phyloP scores from a whole-genome alignment of 2,888 invertebrate genomes.

The Drosophila nr. perissopoda region DNA sequence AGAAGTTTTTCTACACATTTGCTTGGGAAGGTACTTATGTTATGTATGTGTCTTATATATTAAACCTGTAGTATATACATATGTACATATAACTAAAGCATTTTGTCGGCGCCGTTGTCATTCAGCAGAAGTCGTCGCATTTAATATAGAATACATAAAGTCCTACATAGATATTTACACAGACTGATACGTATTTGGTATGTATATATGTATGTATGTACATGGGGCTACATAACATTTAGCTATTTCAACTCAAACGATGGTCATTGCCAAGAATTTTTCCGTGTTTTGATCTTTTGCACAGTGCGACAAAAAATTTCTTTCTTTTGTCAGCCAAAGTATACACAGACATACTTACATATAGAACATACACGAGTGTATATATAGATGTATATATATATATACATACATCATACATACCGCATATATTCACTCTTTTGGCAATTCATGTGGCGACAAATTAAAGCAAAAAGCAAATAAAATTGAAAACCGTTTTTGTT shows the following conservation, averaged over 20 bases:
- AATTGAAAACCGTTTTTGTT: conserved; percentile 34
- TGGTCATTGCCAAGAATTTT: conserved; percentile 81
- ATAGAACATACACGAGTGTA: neutral
- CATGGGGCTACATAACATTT: conserved; percentile 57
- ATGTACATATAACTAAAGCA: conserved; percentile 18
- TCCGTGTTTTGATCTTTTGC: conserved; percentile 79
- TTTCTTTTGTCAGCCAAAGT: conserved; percentile 58
- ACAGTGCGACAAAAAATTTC: conserved; percentile 61
- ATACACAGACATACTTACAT: conserved; percentile 12
- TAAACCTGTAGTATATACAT: conserved; percentile 5
- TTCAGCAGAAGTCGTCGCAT: conserved; percentile 63
- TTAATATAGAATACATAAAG: conserved; percentile 25
- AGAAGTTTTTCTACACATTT: conserved; percentile 1
- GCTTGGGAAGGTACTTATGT: conserved; percentile 15
- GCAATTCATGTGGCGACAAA: conserved; percentile 78
- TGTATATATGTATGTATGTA: conserved; percentile 9
- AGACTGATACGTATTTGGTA: conserved; percentile 7
- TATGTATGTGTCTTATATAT: conserved; percentile 2
- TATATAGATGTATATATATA: conserved; percentile 13
- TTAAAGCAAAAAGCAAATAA: conserved; percentile 62
- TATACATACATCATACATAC: conserved; percentile 3
- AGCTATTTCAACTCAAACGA: conserved; percentile 76
- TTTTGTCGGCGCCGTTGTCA: conserved; percentile 73
- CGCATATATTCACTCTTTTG: conserved; percentile 52
- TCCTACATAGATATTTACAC: conserved; percentile 20